These are phyloP conservation scores for Ladona fulva DNA, from an alignment of 1,140 invertebrate species.

Conservation along the genomic window DNA sequence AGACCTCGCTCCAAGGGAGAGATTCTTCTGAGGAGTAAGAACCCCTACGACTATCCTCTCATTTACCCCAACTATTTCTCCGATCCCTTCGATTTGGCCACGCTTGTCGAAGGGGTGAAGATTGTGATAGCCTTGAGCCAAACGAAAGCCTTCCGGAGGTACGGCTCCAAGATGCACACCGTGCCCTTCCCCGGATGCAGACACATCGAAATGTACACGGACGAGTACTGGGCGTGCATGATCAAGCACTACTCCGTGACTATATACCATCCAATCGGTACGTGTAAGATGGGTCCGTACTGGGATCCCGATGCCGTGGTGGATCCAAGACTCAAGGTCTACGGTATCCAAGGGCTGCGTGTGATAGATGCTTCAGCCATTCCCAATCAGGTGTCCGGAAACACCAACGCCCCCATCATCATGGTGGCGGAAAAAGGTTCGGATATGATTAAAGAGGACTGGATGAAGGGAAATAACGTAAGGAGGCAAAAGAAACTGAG, in stretches of 20 bases:
- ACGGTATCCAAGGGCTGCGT: constrained; percentile 65
- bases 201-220: constrained; percentile 53
- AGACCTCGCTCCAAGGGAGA: constrained; percentile 62
- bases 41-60: constrained; percentile 83
- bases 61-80: constrained; percentile 88
- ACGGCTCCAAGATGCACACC: constrained; percentile 56
- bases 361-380: constrained; percentile 83
- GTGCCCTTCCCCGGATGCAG: constrained; percentile 59
- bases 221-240: constrained; percentile 76
- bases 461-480: constrained; percentile 34
- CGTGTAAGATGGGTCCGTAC: constrained; percentile 85
- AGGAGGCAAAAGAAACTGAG: neutral
- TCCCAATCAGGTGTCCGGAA: constrained; percentile 72
- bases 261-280: constrained; percentile 80
- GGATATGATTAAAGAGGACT: constrained; percentile 72
- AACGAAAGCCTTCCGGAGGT: constrained; percentile 57
- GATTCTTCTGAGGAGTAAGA: constrained; percentile 66
- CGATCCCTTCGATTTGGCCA: constrained; percentile 68
- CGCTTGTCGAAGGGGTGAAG: constrained; percentile 73
- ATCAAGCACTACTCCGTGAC: constrained; percentile 69
- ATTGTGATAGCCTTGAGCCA: constrained; percentile 62
- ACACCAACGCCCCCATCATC: constrained; percentile 73
- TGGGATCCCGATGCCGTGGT: constrained; percentile 79
- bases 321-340: constrained; percentile 69
- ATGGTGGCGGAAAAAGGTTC: constrained; percentile 80